Evolutionary conservation across 2,797 vertebrate genomes (phyloP).

Genomic region (Syngnathus rostellatus): DNA sequence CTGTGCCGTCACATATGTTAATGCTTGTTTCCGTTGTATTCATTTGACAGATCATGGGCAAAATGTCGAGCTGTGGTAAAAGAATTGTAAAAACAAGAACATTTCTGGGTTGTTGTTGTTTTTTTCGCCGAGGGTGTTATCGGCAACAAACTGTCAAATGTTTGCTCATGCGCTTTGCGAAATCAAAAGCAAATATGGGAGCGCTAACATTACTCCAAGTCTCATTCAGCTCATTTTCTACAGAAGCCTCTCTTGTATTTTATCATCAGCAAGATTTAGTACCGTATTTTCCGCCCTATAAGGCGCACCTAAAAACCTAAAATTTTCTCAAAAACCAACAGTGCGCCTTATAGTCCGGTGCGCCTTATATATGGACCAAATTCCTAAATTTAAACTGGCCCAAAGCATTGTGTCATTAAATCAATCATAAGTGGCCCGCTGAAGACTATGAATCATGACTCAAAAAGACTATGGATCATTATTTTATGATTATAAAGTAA

Average conservation of each 20-base stretch:
- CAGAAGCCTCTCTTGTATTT: conserved; percentile 15
- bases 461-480: too few relatives aligned
- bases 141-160: conserved; percentile 54
- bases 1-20: conserved; percentile 13
- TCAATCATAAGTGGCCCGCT: too few relatives aligned
- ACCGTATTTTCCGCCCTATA: too few relatives aligned
- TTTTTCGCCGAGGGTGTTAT: conserved; percentile 45
- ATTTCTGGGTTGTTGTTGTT: background rate
- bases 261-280: conserved; percentile 43
- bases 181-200: conserved; percentile 38
- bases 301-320: too few relatives aligned
- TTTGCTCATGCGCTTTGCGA: conserved; percentile 40
- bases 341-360: too few relatives aligned
- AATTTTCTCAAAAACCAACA: too few relatives aligned
- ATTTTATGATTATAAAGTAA: too few relatives aligned
- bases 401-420: too few relatives aligned
- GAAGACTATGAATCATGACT: too few relatives aligned
- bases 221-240: conserved; percentile 31
- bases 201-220: conserved; percentile 19
- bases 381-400: too few relatives aligned
- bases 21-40: background rate
- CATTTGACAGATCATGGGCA: background rate
- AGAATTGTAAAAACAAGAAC: background rate
- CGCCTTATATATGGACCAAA: too few relatives aligned
- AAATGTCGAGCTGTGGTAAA: background rate